phyloP scores from a whole-genome alignment of 2,888 invertebrate species.

The Pteria penguin region DNA sequence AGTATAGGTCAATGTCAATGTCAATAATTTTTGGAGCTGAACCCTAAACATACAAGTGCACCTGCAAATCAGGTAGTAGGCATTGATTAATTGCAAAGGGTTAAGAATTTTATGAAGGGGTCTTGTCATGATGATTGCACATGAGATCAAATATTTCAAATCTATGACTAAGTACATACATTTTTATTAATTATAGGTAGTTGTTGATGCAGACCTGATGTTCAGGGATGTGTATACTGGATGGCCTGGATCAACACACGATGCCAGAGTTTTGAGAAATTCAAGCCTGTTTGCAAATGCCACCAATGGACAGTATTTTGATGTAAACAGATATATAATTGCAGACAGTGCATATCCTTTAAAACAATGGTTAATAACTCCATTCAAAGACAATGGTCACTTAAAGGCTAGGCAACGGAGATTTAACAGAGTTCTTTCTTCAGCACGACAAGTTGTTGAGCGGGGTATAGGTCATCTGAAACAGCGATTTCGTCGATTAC shows the following conservation, averaged over 20 bases:
- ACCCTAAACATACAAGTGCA: no score
- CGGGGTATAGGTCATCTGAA: not conserved
- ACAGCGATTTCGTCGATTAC: not conserved
- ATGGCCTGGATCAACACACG: conserved; percentile 1
- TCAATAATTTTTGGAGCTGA: no score
- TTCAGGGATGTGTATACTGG: conserved; percentile 1
- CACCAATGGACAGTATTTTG: not conserved
- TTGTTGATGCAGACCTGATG: not conserved
- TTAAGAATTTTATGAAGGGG: no score
- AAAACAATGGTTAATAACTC: not conserved
- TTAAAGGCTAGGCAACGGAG: no score
- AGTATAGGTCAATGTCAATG: no score
- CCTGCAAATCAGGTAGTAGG: no score
- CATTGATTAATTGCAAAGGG: no score
- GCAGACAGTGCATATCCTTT: not conserved
- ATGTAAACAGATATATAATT: not conserved
- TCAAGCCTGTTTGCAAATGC: not conserved
- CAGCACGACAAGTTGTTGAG: conserved; percentile 1
- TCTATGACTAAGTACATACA: not conserved
- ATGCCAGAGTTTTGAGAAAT: conserved; percentile 1
- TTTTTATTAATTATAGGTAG: conserved; percentile 7
- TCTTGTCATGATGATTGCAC: no score
- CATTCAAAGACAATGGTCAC: not conserved
- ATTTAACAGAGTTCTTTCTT: no score
- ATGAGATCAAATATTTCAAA: no score